Conservation (phyloP, 2,888 invertebrate species). For the Magallana nippona region DNA sequence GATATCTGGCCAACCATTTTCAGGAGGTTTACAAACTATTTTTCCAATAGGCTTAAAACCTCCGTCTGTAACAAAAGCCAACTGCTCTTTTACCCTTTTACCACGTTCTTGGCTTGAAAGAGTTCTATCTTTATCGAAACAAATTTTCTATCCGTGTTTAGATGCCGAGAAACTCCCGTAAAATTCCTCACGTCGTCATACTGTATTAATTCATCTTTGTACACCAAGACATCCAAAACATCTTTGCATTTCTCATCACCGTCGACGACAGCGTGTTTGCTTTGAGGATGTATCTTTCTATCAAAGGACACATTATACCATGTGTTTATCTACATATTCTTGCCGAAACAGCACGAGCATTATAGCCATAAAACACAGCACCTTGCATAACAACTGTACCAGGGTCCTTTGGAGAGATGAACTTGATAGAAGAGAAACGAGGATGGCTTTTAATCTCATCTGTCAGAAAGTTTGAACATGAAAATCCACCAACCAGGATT, state of each 20-base stretch:
- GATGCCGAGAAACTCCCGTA: background rate
- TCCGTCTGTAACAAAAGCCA: conserved; percentile 8
- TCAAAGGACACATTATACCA: background rate
- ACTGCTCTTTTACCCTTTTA: background rate
- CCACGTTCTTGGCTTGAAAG: background rate
- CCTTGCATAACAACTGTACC: background rate
- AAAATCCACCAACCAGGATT: conserved; percentile 19
- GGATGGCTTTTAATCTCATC: background rate
- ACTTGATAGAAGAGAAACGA: background rate
- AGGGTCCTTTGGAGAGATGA: background rate
- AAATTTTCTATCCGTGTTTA: background rate
- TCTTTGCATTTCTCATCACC: conserved; percentile 2
- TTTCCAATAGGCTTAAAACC: background rate
- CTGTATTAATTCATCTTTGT: background rate
- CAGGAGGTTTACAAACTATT: background rate
- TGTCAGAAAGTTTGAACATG: background rate
- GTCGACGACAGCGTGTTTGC: background rate
- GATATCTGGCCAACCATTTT: conserved; percentile 21
- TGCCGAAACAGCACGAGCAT: background rate
- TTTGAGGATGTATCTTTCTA: background rate
- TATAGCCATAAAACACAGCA: conserved; percentile 21
- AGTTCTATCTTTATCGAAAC: background rate
- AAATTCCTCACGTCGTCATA: background rate
- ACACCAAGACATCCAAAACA: background rate
- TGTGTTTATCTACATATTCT: background rate